phyloP scores from a whole-genome alignment of 2,797 vertebrate genomes.

The Tauraco hartlaubi region DNA sequence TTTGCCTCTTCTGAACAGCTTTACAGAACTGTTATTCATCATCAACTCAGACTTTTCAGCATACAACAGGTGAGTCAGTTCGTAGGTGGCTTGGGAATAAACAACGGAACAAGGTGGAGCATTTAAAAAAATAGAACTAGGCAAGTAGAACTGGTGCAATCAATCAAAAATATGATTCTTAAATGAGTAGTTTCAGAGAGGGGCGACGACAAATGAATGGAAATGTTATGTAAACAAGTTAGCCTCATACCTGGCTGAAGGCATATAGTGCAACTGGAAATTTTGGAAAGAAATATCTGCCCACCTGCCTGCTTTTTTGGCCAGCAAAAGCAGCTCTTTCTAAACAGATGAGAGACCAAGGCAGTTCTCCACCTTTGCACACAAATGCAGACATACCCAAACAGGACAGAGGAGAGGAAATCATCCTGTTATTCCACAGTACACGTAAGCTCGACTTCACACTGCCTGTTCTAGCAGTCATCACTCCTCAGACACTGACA shows the following conservation, averaged over 20 bases:
- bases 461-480: background rate
- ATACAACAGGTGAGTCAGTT: conserved; percentile 69
- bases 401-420: background rate
- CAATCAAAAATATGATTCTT: conserved; percentile 57
- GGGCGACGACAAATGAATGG: background rate
- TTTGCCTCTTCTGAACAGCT: conserved; percentile 64
- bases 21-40: conserved; percentile 60
- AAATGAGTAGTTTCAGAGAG: conserved; percentile 34
- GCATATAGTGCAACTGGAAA: conserved; percentile 20
- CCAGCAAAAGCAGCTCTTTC: background rate
- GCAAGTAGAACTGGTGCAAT: conserved; percentile 14
- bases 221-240: conserved; percentile 41
- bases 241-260: conserved; percentile 28
- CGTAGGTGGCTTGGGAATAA: conserved; percentile 61
- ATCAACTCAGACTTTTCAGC: conserved; percentile 38
- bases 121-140: background rate
- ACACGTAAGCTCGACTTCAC: background rate
- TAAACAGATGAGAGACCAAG: background rate
- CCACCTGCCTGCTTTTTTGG: background rate
- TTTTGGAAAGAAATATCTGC: conserved; percentile 8
- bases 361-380: background rate
- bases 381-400: background rate
- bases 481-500: background rate
- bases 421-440: background rate
- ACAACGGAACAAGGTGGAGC: conserved; percentile 26